Evolutionary conservation across 37 sponge, comb jelly and placozoan species (phyloP).

Genomic region (Lycopodina hypogea): DNA sequence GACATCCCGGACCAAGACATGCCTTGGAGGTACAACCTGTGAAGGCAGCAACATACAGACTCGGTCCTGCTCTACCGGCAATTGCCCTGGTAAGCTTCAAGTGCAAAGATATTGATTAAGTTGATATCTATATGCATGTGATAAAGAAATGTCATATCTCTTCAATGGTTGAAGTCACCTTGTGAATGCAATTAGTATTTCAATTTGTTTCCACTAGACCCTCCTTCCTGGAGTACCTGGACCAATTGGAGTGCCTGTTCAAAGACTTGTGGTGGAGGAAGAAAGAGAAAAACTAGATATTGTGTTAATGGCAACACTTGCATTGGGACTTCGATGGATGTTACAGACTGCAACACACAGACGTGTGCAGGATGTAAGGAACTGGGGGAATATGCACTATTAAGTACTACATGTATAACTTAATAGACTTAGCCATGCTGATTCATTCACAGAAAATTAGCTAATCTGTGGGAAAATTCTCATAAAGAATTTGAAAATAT

Average conservation of each 20-base stretch:
- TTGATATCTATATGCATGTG: too few relatives aligned
- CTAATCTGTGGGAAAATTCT: neutral
- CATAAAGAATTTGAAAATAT: neutral
- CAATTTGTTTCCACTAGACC: neutral
- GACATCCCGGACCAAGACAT: constrained; percentile 15
- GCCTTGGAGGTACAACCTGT: constrained; percentile 27
- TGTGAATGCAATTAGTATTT: too few relatives aligned
- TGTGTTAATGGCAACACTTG: constrained; percentile 66
- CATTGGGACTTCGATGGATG: neutral
- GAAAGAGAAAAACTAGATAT: constrained; percentile 34
- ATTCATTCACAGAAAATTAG: too few relatives aligned
- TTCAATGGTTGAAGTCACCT: too few relatives aligned
- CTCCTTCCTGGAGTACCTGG: constrained; percentile 2
- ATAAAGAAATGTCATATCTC: too few relatives aligned
- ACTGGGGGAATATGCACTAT: too few relatives aligned
- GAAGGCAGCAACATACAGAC: constrained; percentile 36
- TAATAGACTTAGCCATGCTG: neutral
- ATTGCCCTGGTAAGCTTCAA: constrained; percentile 46
- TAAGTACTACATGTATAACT: too few relatives aligned
- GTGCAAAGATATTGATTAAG: too few relatives aligned
- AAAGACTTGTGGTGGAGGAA: constrained; percentile 69
- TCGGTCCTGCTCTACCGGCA: constrained; percentile 47
- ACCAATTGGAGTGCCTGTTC: constrained; percentile 64
- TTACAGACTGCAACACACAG: constrained; percentile 13
- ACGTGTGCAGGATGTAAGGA: neutral